A percentile compares a stretch with the other conserved stretches of the same genome.
Conservation (phyloP, 2,888 invertebrate species). For the Bombylius major region DNA sequence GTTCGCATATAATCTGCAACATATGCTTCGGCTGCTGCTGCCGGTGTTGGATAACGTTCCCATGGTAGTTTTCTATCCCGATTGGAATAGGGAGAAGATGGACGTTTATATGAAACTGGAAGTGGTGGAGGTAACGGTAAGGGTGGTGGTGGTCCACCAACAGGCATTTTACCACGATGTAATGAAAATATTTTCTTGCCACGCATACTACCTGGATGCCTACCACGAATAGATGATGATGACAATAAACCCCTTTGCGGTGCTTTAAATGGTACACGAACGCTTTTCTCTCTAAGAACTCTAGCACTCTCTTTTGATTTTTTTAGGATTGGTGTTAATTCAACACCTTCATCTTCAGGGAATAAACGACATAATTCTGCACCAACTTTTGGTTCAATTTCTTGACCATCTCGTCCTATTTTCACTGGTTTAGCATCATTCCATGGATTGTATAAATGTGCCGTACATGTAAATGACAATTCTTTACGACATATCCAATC, state of each 20-base stretch:
- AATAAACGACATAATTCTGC: constrained; percentile 85
- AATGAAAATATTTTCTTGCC: constrained; percentile 52
- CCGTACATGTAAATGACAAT: constrained; percentile 79
- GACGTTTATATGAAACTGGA: constrained; percentile 34
- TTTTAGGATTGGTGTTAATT: constrained; percentile 74
- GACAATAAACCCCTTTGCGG: constrained; percentile 39
- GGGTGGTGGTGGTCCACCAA: constrained; percentile 22
- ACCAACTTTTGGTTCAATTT: constrained; percentile 91
- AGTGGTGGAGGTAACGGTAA: constrained; percentile 23
- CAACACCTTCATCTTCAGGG: constrained; percentile 82
- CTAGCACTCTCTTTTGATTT: constrained; percentile 76
- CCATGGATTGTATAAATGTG: constrained; percentile 93
- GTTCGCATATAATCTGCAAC: constrained; percentile 82
- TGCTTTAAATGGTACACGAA: constrained; percentile 34
- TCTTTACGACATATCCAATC: constrained; percentile 97
- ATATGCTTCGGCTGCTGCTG: constrained; percentile 70
- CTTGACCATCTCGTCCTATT: constrained; percentile 97
- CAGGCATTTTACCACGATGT: constrained; percentile 47
- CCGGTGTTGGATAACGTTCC: constrained; percentile 45
- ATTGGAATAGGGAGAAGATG: constrained; percentile 42
- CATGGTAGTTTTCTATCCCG: constrained; percentile 49
- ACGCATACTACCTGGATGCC: constrained; percentile 35
- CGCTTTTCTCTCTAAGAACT: constrained; percentile 39
- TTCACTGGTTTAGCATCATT: constrained; percentile 98
- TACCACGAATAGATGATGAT: constrained; percentile 26